Evolutionary conservation across 2,113 vertebrate genomes (phyloP).

Genomic region (Poecile atricapillus): DNA sequence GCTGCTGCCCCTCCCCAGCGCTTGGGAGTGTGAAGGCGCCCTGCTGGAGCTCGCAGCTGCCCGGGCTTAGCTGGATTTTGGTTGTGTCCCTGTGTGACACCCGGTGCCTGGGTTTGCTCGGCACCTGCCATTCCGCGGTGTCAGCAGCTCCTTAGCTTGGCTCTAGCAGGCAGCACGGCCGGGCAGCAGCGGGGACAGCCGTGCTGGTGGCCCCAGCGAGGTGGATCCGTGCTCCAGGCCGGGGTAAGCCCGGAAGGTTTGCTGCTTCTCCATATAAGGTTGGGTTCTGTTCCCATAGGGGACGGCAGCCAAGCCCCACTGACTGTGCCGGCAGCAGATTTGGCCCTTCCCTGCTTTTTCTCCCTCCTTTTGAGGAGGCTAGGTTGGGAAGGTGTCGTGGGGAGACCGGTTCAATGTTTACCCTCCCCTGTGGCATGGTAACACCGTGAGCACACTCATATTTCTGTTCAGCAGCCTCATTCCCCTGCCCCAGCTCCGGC

Average conservation of each 20-base stretch:
- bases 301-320: background rate
- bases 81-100: background rate
- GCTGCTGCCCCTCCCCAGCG: fast-evolving
- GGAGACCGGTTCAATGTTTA: constrained; percentile 23
- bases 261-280: constrained; percentile 45
- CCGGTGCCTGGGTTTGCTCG: fast-evolving
- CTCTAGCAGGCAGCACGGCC: background rate
- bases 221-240: background rate
- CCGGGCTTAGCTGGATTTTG: background rate
- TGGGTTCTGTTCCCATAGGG: background rate
- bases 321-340: background rate
- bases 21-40: fast-evolving
- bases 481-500: background rate
- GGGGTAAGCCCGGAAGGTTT: background rate
- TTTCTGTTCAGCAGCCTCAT: background rate
- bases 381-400: background rate
- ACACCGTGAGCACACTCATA: background rate
- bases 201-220: background rate
- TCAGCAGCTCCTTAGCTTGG: constrained; percentile 23
- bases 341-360: background rate
- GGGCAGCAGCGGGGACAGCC: background rate
- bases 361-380: background rate
- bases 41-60: background rate
- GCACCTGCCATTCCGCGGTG: background rate
- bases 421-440: background rate